Base-by-base conservation (phyloP, 1,140 invertebrate species). In the Drosophila nigromelanica region DNA sequence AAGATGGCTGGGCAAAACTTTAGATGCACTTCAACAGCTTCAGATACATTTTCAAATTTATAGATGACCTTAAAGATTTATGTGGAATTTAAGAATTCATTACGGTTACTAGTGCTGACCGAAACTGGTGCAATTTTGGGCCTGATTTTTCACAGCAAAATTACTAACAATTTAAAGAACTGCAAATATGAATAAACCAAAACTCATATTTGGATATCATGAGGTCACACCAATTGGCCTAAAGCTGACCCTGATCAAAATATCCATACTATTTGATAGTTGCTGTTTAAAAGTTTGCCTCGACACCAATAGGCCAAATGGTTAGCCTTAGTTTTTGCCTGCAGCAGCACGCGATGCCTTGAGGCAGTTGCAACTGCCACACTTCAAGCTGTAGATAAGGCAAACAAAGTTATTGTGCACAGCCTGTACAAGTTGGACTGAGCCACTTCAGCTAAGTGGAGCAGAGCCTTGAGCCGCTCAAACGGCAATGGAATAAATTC, bases 361-460 rank as follows among this genome's bases (percentile, higher is more conserved):
- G 11, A 8, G 15, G 51, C 51, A 24, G 18, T 48, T 59, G 48
- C 59, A 68, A 60, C 12, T 48, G 37, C 27, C 5, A 18, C 15
- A 37, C 39, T 59, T 66, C 69, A 72, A 67, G 69, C 62, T 52
- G 54, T 40, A 72, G 69, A 72, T 72, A 72, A 67, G 54, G 45
- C 60, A 10, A 8, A 58, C 21, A 50, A 66, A 59, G 62, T 66
- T 72, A 66, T 52, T 68, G 35, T 52, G 35, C 12, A 18, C 33
- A 47, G n/a, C 27, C 10, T 58, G 30, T 12, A 39, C 33, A 55
- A 10, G 11, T 51, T 33, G 37, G 24, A 37, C 48, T 43, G n/a
- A 52, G 50, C 18, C 54, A 70, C 67, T 69, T 12, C 50, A 30
- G 39, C 33, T 55, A 70, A 66, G 61, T 71, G 61, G 60, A 64